These are phyloP conservation scores for Bemisia tabaci DNA, from an alignment of 1,140 invertebrate genomes.

Conservation along the genomic window DNA sequence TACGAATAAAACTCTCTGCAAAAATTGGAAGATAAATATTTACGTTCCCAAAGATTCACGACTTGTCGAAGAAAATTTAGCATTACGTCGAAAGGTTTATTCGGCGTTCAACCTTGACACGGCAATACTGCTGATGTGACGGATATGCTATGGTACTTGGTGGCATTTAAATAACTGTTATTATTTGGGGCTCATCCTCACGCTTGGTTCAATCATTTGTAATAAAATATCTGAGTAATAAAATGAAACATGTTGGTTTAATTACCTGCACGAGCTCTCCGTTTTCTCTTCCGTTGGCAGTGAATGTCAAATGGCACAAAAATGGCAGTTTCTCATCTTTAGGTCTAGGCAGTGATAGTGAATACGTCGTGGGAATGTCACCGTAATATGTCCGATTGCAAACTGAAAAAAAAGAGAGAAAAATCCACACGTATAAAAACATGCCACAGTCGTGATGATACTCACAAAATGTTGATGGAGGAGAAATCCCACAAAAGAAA, in stretches of 20 bases:
- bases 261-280: slow-evolving; percentile 69
- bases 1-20: no score
- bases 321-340: slow-evolving; percentile 54
- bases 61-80: no score
- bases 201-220: no score
- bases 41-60: no score
- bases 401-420: slow-evolving; percentile 36
- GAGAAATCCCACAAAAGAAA: slow-evolving; percentile 3
- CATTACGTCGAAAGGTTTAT: no score
- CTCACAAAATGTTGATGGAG: background rate
- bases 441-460: no score
- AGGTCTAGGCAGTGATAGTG: slow-evolving; percentile 50
- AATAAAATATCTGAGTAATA: slow-evolving; percentile 8
- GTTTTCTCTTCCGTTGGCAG: slow-evolving; percentile 65
- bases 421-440: background rate
- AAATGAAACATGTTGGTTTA: slow-evolving; percentile 15
- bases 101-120: no score
- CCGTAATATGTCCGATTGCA: slow-evolving; percentile 82
- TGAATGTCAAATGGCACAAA: slow-evolving; percentile 76
- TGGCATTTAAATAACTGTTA: no score
- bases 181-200: no score
- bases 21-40: no score
- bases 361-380: slow-evolving; percentile 67
- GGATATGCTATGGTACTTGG: no score
- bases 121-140: no score